Conservation (phyloP, 2,797 vertebrate species). For the Pogoniulus pusillus region DNA sequence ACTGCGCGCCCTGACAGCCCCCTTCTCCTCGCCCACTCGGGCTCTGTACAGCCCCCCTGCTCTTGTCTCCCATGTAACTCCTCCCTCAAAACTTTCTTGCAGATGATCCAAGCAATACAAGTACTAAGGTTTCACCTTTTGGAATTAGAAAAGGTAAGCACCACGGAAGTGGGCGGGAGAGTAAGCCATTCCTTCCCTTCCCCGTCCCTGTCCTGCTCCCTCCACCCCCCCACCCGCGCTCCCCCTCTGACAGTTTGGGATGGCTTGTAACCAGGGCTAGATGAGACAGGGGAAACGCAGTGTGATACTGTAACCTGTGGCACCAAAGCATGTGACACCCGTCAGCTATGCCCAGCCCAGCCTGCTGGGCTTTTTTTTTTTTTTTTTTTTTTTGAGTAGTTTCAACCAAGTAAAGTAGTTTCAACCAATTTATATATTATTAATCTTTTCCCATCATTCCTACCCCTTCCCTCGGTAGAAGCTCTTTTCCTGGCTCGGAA, state of each 20-base stretch:
- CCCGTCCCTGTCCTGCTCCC: too few species aligned
- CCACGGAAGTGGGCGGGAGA: neutral
- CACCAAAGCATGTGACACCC: constrained; percentile 23
- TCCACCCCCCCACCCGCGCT: accelerated
- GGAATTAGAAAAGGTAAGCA: constrained; percentile 99
- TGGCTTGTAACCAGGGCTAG: constrained; percentile 9
- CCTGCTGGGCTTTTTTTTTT: too few species aligned
- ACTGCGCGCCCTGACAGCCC: constrained; percentile 29
- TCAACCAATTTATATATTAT: neutral
- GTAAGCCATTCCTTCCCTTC: neutral
- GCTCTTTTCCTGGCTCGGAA: neutral
- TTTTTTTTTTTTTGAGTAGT: neutral
- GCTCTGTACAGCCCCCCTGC: neutral
- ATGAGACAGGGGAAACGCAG: neutral
- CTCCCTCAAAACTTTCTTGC: constrained; percentile 72
- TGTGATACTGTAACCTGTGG: constrained; percentile 39
- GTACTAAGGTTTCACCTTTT: constrained; percentile 99
- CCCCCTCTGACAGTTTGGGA: neutral
- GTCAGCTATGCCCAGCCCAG: neutral
- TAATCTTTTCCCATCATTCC: neutral
- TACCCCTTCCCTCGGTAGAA: neutral
- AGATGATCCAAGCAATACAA: constrained; percentile 99
- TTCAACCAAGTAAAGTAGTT: neutral
- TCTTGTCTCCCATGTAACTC: constrained; percentile 39
- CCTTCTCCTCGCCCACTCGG: neutral